These are phyloP conservation scores for Pomacea canaliculata DNA, from an alignment of 2,888 invertebrate genomes.

Conservation along the genomic window DNA sequence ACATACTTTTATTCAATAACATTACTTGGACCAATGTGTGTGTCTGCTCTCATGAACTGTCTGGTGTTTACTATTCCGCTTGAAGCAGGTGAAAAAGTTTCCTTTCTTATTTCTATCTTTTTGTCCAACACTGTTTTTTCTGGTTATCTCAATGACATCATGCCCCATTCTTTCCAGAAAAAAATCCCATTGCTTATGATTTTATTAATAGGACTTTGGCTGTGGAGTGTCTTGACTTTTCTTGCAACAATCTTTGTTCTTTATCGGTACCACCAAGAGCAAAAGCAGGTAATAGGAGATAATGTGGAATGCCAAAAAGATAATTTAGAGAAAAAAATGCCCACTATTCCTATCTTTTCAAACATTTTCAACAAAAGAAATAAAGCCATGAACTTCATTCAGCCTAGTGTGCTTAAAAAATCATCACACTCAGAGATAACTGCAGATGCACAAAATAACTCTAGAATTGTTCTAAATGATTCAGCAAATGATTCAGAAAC, in stretches of 20 bases:
- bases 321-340: background rate
- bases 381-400: no score
- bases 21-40: conserved; percentile 17
- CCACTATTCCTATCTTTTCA: background rate
- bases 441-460: no score
- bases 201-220: conserved; percentile 3
- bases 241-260: conserved; percentile 5
- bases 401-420: no score
- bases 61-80: conserved; percentile 14
- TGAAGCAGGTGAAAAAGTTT: conserved; percentile 16
- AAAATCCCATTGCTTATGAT: conserved; percentile 18
- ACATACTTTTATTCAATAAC: background rate
- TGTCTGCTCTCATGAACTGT: conserved; percentile 14
- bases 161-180: conserved; percentile 17
- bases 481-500: no score
- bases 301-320: background rate
- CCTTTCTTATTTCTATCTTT: conserved; percentile 24
- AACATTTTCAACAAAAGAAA: no score
- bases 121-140: conserved; percentile 19
- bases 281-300: background rate
- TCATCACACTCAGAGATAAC: no score
- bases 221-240: background rate
- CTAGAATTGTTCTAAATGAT: no score
- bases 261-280: conserved; percentile 1
- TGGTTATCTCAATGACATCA: conserved; percentile 22